Percentiles rank a stretch among this genome's conserved stretches.
Evolutionary conservation across 2,888 invertebrate genomes (phyloP).

Genomic region (Tiphia femorata): DNA sequence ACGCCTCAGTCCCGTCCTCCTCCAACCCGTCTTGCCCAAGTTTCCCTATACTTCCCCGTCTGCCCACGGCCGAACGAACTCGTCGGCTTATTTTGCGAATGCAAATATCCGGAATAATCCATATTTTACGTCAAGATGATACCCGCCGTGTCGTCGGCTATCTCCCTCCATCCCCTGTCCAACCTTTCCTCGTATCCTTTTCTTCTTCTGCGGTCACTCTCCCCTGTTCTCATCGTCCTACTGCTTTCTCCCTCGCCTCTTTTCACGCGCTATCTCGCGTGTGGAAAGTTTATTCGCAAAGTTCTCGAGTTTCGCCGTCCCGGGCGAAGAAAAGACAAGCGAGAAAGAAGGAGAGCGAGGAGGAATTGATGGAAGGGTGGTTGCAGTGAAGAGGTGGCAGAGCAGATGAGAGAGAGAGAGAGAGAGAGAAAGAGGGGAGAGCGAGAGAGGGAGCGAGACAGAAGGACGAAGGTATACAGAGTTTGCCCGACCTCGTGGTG

Average conservation of each 20-base stretch:
- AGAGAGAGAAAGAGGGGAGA: no score
- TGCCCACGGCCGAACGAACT: constrained; percentile 39
- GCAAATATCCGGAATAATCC: constrained; percentile 67
- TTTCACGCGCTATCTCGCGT: constrained; percentile 39
- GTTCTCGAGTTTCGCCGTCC: constrained; percentile 46
- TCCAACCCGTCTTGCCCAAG: no score
- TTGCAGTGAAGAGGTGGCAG: neutral
- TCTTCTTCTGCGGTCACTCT: constrained; percentile 4
- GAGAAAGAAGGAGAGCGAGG: neutral
- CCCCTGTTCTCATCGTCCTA: constrained; percentile 8
- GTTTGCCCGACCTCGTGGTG: no score
- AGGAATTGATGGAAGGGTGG: no score
- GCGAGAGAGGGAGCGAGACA: no score
- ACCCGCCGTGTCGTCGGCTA: constrained; percentile 52
- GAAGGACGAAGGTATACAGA: no score
- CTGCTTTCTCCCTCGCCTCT: constrained; percentile 9
- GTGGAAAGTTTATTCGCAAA: constrained; percentile 61
- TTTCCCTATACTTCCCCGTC: constrained; percentile 21
- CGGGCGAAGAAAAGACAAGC: constrained; percentile 10
- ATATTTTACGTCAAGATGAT: constrained; percentile 65
- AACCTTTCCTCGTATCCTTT: constrained; percentile 15
- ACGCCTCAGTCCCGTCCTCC: no score
- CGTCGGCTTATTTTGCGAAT: constrained; percentile 65
- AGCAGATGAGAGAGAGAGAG: neutral
- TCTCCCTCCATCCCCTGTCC: constrained; percentile 30